phyloP scores from a whole-genome alignment of 2,888 invertebrate genomes.

The Lottia gigantea region DNA sequence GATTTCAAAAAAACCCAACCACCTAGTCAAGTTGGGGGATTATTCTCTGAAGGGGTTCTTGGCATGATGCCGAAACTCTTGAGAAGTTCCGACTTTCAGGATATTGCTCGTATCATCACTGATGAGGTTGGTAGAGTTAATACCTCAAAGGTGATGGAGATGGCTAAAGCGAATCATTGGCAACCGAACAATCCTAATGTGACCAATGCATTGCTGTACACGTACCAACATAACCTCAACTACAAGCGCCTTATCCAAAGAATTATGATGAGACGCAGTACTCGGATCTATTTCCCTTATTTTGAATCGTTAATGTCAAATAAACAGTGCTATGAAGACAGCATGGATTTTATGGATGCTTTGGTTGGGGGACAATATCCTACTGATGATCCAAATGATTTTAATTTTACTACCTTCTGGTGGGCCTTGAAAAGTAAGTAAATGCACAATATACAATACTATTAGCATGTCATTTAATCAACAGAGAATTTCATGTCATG shows the following conservation, averaged over 20 bases:
- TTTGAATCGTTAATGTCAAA: constrained; percentile 25
- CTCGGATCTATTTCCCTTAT: constrained; percentile 29
- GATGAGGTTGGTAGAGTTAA: constrained; percentile 27
- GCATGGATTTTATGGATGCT: constrained; percentile 34
- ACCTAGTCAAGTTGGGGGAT: neutral
- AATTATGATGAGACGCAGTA: constrained; percentile 17
- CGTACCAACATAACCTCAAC: constrained; percentile 14
- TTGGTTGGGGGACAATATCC: constrained; percentile 29
- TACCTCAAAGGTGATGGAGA: constrained; percentile 1
- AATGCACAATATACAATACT: neutral
- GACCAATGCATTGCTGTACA: neutral
- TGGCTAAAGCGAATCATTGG: neutral
- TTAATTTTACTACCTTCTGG: constrained; percentile 15
- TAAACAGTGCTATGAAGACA: constrained; percentile 36
- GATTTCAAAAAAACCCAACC: neutral
- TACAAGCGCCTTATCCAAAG: constrained; percentile 13
- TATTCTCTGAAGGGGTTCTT: constrained; percentile 12
- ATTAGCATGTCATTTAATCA: neutral
- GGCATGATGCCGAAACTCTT: constrained; percentile 20
- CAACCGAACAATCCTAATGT: neutral
- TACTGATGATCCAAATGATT: neutral
- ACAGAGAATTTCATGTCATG: neutral
- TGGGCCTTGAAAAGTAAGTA: constrained; percentile 41
- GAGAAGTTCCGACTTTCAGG: constrained; percentile 17
- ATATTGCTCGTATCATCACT: constrained; percentile 16